Base-by-base conservation (phyloP, 2,888 invertebrate genomes). In the Drosophila engyochracea region DNA sequence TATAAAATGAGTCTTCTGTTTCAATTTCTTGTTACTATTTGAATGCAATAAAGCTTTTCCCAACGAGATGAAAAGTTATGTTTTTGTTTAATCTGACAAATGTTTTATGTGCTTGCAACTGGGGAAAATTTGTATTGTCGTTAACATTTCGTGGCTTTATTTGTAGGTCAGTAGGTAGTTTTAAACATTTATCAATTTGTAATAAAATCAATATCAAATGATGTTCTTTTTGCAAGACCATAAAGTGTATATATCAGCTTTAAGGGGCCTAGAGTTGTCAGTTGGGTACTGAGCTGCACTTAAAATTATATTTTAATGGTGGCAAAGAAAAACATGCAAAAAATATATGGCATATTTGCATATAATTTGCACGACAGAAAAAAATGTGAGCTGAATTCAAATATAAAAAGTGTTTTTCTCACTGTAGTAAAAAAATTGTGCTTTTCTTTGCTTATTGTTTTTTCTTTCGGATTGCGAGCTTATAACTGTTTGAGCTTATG, bases 321-420 rank as follows among this genome's bases (percentile, higher is more conserved):
- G 19, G 7, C 25, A 51, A 54, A 37, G 44, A 53, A 58, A 60
- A 16, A 25, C 9, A 16, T 16, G 14, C 30, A 59, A 58, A 60
- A 83, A 66, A 44, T 58, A 14, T 25, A 30, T 57, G 33, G 25
- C 28, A 74, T 70, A 81, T 78, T 84, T 75, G 68, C 77, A 78
- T 85, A 77, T 77, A 67, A 90, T 85, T 82, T 82, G 82, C 61
- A 71, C 62, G 72, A 60, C 62, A 73, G 53, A 55, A 30, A 70
- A 70, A 73, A 70, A 54, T 41, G 55, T 62, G 47, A 66, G 52
- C 39, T 49, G 62, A 41, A 68, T 71, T 67, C 61, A 86, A 73
- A 70, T 59, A 22, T 28, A 37, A 67, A 76, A 53, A n/a, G n/a
- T 52, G 25, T 30, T 28, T 14, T 37, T 39, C 9, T 7, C 14